phyloP scores from a whole-genome alignment of 2,113 vertebrate genomes.

The Bungarus multicinctus region DNA sequence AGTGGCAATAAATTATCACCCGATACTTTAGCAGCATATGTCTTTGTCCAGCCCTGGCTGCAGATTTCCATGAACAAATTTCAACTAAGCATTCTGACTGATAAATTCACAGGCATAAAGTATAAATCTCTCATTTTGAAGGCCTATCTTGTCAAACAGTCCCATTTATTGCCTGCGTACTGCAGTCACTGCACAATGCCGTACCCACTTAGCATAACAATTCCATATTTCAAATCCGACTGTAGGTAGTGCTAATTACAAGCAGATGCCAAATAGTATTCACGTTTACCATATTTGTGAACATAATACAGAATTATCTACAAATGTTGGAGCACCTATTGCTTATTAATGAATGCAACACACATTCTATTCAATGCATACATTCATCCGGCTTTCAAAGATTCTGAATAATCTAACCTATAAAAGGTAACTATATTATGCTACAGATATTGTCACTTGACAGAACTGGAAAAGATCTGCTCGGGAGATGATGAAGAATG shows the following conservation, averaged over 20 bases:
- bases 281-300: constrained; percentile 38
- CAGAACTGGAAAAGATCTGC: constrained; percentile 31
- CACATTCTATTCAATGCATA: constrained; percentile 8
- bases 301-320: constrained; percentile 51
- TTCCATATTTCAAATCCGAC: constrained; percentile 45
- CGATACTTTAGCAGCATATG: constrained; percentile 27
- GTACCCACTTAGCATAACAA: constrained; percentile 35
- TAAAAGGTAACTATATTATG: constrained; percentile 43
- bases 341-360: constrained; percentile 58
- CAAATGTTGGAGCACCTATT: constrained; percentile 26
- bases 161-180: constrained; percentile 26
- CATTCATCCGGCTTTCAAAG: constrained; percentile 38
- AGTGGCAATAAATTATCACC: constrained; percentile 44
- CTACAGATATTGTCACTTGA: constrained; percentile 33
- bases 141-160: constrained; percentile 11
- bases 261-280: constrained; percentile 44
- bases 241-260: constrained; percentile 54
- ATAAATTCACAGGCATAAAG: constrained; percentile 37
- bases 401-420: constrained; percentile 41
- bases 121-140: constrained; percentile 44
- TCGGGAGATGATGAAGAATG: constrained; percentile 36
- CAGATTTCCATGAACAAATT: constrained; percentile 39
- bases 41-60: constrained; percentile 38
- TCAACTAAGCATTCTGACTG: constrained; percentile 36
- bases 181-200: constrained; percentile 1